Percentiles rank a stretch among this genome's conserved stretches.
Conservation (phyloP, 2,888 invertebrate genomes). For the Tipula vernalis region DNA sequence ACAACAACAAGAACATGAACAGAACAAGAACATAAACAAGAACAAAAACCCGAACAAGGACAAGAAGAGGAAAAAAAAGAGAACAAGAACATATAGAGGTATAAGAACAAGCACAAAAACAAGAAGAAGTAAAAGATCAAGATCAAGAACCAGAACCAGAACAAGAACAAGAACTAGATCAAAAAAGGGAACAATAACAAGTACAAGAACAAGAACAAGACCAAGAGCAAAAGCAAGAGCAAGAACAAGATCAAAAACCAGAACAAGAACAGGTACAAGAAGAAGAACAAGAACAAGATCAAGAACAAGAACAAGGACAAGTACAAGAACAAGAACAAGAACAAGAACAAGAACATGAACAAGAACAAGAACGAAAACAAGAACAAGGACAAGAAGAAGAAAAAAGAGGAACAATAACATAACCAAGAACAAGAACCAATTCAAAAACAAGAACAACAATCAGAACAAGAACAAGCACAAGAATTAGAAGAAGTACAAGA, state of each 20-base stretch:
- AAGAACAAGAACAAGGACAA: neutral
- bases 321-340: neutral
- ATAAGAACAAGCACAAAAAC: slow-evolving; percentile 13
- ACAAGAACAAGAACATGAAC: neutral
- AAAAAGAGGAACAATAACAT: too few relatives aligned
- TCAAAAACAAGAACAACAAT: too few relatives aligned
- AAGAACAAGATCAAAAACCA: too few relatives aligned
- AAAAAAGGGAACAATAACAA: neutral
- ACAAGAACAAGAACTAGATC: neutral
- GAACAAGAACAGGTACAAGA: too few relatives aligned
- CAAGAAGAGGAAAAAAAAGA: slow-evolving; percentile 22
- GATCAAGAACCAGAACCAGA: neutral
- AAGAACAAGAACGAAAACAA: too few relatives aligned
- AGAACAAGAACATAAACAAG: slow-evolving; percentile 9
- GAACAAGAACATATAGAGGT: slow-evolving; percentile 15
- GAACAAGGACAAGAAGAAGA: neutral
- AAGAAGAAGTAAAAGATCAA: neutral
- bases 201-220: neutral
- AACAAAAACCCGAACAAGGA: slow-evolving; percentile 11
- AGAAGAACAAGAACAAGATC: neutral
- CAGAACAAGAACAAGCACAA: neutral
- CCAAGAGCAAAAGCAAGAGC: too few relatives aligned
- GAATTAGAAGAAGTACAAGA: slow-evolving; percentile 14
- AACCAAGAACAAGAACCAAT: neutral
- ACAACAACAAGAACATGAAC: slow-evolving; percentile 7